phyloP scores from a whole-genome alignment of 2,888 invertebrate genomes.

The Cistogaster globosa region DNA sequence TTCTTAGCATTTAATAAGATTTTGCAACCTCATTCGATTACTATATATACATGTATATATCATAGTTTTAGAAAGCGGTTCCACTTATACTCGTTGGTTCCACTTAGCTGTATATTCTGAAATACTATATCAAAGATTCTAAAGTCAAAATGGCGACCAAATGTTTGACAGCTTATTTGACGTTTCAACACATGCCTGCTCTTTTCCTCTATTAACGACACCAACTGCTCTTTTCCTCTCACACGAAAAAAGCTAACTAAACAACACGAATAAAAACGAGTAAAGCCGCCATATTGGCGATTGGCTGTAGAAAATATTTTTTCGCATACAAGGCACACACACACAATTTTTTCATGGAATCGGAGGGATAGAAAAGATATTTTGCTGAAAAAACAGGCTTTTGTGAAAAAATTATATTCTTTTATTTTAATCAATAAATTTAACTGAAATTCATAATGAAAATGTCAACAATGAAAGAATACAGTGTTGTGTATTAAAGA shows the following conservation, averaged over 20 bases:
- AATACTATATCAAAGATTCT: slow-evolving; percentile 53
- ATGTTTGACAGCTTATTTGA: slow-evolving; percentile 63
- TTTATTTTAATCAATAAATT: slow-evolving; percentile 39
- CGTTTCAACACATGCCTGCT: slow-evolving; percentile 42
- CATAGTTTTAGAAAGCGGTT: slow-evolving; percentile 10
- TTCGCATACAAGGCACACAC: slow-evolving; percentile 62
- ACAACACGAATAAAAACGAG: slow-evolving; percentile 74
- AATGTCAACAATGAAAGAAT: slow-evolving; percentile 52
- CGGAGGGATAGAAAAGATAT: slow-evolving; percentile 38
- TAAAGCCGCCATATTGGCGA: slow-evolving; percentile 77
- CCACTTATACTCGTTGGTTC: slow-evolving; percentile 51
- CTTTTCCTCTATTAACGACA: slow-evolving; percentile 46
- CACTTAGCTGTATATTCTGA: slow-evolving; percentile 39
- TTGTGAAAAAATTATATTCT: slow-evolving; percentile 11
- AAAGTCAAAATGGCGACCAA: slow-evolving; percentile 65
- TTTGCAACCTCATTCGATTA: too few species aligned
- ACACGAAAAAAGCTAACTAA: slow-evolving; percentile 46
- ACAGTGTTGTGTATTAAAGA: slow-evolving; percentile 63
- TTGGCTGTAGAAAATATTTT: slow-evolving; percentile 59
- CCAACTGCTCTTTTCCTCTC: slow-evolving; percentile 55
- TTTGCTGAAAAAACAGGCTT: slow-evolving; percentile 10
- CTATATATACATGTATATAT: too few species aligned
- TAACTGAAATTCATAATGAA: slow-evolving; percentile 27
- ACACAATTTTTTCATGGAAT: slow-evolving; percentile 51
- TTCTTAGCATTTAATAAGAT: too few species aligned